Percentiles rank a stretch among this genome's conserved stretches.
Conservation (phyloP, 1,140 invertebrate species). For the Drosophila nigrodunni region DNA sequence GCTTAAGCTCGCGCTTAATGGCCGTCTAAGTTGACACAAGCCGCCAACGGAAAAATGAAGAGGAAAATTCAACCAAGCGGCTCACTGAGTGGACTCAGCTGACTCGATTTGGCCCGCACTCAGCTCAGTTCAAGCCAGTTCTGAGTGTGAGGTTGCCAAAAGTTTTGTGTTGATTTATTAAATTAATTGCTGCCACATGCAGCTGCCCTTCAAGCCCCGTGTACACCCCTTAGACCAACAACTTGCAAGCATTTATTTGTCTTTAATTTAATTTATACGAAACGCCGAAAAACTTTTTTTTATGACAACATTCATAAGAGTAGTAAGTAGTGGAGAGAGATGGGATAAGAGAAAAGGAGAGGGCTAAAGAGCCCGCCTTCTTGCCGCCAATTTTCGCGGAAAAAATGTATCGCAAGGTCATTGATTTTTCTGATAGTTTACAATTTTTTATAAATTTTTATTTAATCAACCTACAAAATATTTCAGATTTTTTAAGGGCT, state of each 20-base stretch:
- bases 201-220: slow-evolving; percentile 6
- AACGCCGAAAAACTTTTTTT: slow-evolving; percentile 59
- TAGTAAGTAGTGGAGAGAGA: not conserved
- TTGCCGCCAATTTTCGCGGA: not conserved
- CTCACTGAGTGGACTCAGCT: not conserved
- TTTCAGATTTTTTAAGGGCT: not conserved
- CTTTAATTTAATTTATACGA: slow-evolving; percentile 75
- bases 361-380: not conserved
- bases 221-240: slow-evolving; percentile 10
- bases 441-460: not conserved
- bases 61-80: slow-evolving; percentile 1
- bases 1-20: slow-evolving; percentile 77
- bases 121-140: slow-evolving; percentile 3
- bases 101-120: not conserved
- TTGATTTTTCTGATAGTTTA: not conserved
- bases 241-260: slow-evolving; percentile 70
- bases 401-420: not conserved
- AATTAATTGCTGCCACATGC: slow-evolving; percentile 78
- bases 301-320: slow-evolving; percentile 42
- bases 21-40: slow-evolving; percentile 72
- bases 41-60: slow-evolving; percentile 37
- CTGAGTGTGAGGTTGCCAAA: slow-evolving; percentile 44
- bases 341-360: too few species aligned
- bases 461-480: not conserved
- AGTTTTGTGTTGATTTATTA: slow-evolving; percentile 81